Evolutionary conservation across 2,797 vertebrate genomes (phyloP), one percentile per base, ranked within the genome.

Genomic region (Lithobates sylvaticus): DNA sequence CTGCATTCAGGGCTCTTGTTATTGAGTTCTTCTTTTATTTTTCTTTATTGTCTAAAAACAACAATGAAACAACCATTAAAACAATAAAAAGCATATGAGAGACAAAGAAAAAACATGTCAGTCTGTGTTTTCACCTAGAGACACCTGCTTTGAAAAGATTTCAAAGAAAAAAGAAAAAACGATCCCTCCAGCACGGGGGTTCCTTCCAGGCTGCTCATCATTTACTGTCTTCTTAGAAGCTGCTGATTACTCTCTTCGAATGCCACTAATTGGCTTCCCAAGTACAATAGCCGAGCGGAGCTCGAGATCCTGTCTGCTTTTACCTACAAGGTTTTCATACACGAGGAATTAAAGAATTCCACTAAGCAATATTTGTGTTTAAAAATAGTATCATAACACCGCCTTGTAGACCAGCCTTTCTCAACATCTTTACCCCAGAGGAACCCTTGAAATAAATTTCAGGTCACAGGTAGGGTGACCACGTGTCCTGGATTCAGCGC

Each of bases 201-300:
- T n/a, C 61, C 77, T 23, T 44, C 36, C 64, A 47, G 26, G 39
- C 65, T 69, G 16, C 21, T 34, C 39, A 50, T 79, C 18, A 50
- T 79, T 79, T 42, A 47, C 44, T 4, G 3, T 50, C 2, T 79
- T 69, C 65, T 79, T 79, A 69, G 78, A 79, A 79, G 67, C 27
- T 3, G 7, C 26, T 10, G 71, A 76, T 76, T 34, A 21, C 23
- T 8, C 47, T 79, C 78, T 50, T 79, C 36, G 65, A 70, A 79
- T 50, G 9, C 42, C 65, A 47, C 78, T 79, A 68, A 79, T 79
- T 79, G 27, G 16, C 65, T 69, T 69, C 39, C 65, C 26, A 50
- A 29, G 27, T 79, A 68, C 29, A 69, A 69, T 68, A 69, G 18
- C 10, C 1, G 42, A 29, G 27, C 44, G 65, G 29, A 44, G 26